Percentiles rank a stretch among this genome's conserved stretches.
These are phyloP conservation scores for Xestia sexstrigata DNA, from an alignment of 2,888 invertebrate genomes.

Conservation along the genomic window DNA sequence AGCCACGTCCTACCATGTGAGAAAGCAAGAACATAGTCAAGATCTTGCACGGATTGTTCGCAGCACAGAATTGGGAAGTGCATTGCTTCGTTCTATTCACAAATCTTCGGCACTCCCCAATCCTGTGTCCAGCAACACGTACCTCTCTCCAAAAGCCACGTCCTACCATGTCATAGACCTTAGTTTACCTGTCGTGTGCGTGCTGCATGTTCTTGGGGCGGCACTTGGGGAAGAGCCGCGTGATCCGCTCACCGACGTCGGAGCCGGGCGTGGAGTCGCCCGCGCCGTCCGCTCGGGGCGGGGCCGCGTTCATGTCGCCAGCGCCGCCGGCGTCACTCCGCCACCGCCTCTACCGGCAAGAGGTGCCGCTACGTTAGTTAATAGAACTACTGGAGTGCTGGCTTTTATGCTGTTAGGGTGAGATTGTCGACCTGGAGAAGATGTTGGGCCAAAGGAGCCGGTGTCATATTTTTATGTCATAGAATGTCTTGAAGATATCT, in stretches of 20 bases:
- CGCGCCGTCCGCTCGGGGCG: constrained; percentile 87
- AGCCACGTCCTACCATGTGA: background rate
- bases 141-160: constrained; percentile 29
- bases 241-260: constrained; percentile 94
- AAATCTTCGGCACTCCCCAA: constrained; percentile 17
- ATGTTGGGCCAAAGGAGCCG: background rate
- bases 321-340: constrained; percentile 80
- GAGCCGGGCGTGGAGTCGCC: constrained; percentile 89
- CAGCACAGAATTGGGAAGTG: constrained; percentile 26
- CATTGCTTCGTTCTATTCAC: background rate
- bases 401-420: background rate
- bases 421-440: constrained; percentile 13
- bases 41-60: background rate
- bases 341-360: constrained; percentile 85
- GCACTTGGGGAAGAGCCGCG: constrained; percentile 96
- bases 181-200: constrained; percentile 84
- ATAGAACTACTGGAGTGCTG: constrained; percentile 36
- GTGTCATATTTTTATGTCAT: background rate
- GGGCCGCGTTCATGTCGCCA: constrained; percentile 88
- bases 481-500: too few relatives aligned
- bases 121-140: constrained; percentile 11
- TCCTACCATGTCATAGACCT: constrained; percentile 50
- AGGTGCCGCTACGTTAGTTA: constrained; percentile 78
- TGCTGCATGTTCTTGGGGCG: constrained; percentile 92
- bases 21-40: constrained; percentile 7